Conservation (phyloP, 2,113 vertebrate species). For the Ciconia stormi region DNA sequence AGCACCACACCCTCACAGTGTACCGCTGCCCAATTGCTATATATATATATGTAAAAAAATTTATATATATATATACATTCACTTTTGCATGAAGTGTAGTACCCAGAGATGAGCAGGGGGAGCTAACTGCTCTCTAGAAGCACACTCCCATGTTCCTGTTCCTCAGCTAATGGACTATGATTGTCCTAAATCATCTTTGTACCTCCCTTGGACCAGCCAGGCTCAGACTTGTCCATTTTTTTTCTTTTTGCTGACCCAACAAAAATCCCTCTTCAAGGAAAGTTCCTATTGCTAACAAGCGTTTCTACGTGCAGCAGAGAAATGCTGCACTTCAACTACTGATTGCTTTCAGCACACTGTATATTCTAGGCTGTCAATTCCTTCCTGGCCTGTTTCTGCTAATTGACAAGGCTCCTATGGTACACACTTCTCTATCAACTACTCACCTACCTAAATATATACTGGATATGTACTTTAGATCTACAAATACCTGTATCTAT, state of each 20-base stretch:
- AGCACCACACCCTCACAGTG: not conserved
- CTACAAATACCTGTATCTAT: not conserved
- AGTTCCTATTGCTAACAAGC: not conserved
- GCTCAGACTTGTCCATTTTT: not conserved
- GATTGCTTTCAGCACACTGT: not conserved
- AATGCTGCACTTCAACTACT: not conserved
- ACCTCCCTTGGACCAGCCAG: not conserved
- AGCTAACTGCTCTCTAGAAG: not conserved
- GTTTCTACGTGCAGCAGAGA: not conserved
- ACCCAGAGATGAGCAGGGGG: not conserved
- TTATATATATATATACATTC: not conserved
- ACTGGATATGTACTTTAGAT: not conserved
- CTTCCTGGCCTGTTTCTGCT: not conserved
- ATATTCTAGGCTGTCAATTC: not conserved
- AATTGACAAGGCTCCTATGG: conserved; percentile 40
- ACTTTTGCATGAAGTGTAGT: not conserved
- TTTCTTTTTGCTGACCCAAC: not conserved
- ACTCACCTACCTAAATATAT: conserved; percentile 7
- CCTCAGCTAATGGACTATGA: not conserved
- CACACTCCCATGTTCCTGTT: not conserved
- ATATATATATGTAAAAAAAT: no score
- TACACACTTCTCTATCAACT: not conserved
- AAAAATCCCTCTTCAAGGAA: not conserved
- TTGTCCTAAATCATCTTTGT: not conserved
- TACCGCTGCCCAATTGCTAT: not conserved